Conservation (phyloP, 1,140 invertebrate species). For the Stegodyphus dumicola region DNA sequence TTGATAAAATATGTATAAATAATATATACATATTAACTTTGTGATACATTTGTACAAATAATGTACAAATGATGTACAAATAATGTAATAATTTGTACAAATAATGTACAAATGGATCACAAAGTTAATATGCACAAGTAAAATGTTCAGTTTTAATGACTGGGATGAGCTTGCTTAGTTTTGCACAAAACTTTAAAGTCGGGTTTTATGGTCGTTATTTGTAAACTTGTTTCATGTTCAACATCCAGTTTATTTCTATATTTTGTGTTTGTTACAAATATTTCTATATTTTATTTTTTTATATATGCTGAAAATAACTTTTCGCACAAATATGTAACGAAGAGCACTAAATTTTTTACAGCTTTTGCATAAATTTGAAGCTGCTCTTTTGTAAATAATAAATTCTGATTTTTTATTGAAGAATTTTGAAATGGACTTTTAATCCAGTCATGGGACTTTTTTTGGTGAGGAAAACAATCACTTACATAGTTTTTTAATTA, state of each 20-base stretch:
- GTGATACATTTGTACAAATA: too few species aligned
- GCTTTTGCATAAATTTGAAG: background rate
- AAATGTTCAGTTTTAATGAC: slow-evolving; percentile 22
- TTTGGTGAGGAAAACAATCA: slow-evolving; percentile 1
- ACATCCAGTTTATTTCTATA: background rate
- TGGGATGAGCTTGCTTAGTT: slow-evolving; percentile 13
- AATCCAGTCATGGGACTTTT: slow-evolving; percentile 7
- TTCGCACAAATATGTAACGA: too few species aligned
- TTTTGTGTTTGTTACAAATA: too few species aligned
- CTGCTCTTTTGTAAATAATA: slow-evolving; percentile 1
- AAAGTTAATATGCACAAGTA: background rate
- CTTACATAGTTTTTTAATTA: background rate
- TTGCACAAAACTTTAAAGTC: slow-evolving; percentile 18
- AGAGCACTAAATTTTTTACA: too few species aligned
- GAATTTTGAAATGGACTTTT: slow-evolving; percentile 10
- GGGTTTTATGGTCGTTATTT: slow-evolving; percentile 20
- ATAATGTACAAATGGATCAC: too few species aligned
- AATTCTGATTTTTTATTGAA: slow-evolving; percentile 1
- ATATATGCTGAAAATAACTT: too few species aligned
- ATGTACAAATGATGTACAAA: too few species aligned
- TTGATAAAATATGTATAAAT: too few species aligned
- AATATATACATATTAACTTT: too few species aligned
- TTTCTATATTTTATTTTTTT: too few species aligned
- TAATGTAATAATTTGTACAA: too few species aligned
- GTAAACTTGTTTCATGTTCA: slow-evolving; percentile 8